Base-by-base conservation (phyloP, 2,113 vertebrate species). In the Acanthochromis polyacanthus region DNA sequence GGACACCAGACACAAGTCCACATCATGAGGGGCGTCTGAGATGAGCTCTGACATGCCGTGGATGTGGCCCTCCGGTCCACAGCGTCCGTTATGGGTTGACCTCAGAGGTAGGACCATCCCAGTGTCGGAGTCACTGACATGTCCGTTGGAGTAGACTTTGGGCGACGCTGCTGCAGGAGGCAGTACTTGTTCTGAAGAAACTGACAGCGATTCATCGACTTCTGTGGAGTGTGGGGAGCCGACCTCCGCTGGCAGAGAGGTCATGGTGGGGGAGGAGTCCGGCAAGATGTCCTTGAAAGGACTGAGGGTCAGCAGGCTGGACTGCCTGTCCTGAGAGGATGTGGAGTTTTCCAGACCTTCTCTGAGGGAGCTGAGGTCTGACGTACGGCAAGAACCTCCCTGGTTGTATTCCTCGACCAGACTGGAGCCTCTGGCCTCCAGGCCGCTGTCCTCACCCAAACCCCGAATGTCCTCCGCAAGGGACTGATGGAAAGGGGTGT, bases 1-100 rank as follows among this genome's bases (percentile, higher is more conserved):
- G 0, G 97, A 97, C 59, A 99, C 98, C 59, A 99, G 88, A 75
- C 98, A 99, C 32, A 99, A 92, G 59, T 99, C 97, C 1, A 99
- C 98, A 0, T 98, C 96, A 0, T 98, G 97, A 0, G 95, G 96
- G 16, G 90, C 38, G 4, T 95, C 95, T 0, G 61, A 86, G n/a
- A 78, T 80, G 0, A 92, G 61, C 17, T 23, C 91, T 5, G 89
- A 73, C 66, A 90, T 45, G 1, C 65, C 65, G 3, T 78, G 71
- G 36, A 91, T 51, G 17, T 75, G 67, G 0, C 92, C 92, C 0
- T 93, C 90, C 0, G 91, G 91, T 0, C 80, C 90, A 0, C 76
- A 74, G 2, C 71, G 59, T 10, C 78, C 71, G 11, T 95, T 94
- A 65, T 83, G 93, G 38, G 93, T 91, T 0, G 94, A 88, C 0